Percentiles rank a stretch among this genome's conserved stretches.
Evolutionary conservation across 2,888 invertebrate species (phyloP).

Genomic region (Drosophila peninsularis): DNA sequence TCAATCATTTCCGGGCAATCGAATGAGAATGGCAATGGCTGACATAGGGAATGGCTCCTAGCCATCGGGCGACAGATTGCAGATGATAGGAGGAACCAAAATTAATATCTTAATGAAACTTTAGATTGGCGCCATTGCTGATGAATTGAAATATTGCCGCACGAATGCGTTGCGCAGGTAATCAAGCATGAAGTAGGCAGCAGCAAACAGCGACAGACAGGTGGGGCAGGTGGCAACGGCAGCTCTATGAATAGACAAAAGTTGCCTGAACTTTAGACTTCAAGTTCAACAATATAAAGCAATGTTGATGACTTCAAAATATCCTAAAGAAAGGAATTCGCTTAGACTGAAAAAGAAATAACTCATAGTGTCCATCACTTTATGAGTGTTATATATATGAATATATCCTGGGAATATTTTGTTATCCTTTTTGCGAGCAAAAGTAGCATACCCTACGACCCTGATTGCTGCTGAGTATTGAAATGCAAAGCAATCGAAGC

Average conservation of each 20-base stretch:
- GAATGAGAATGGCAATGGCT: constrained; percentile 50
- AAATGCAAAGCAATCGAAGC: constrained; percentile 43
- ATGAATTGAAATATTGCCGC: constrained; percentile 79
- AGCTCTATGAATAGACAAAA: constrained; percentile 49
- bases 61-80: not conserved
- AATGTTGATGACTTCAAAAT: not conserved
- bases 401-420: too few relatives aligned
- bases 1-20: constrained; percentile 79
- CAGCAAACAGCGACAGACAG: constrained; percentile 19
- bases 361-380: not conserved
- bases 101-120: constrained; percentile 74
- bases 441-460: constrained; percentile 2
- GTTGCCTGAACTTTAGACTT: constrained; percentile 10
- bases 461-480: constrained; percentile 16
- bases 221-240: not conserved
- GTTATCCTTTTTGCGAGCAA: too few relatives aligned
- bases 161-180: constrained; percentile 72
- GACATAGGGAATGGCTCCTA: constrained; percentile 15
- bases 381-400: too few relatives aligned
- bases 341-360: not conserved
- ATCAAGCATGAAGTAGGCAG: constrained; percentile 69
- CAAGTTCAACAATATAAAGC: constrained; percentile 7
- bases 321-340: not conserved
- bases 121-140: constrained; percentile 66
- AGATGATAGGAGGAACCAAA: constrained; percentile 25